These are phyloP conservation scores for Phoxinus phoxinus DNA, from an alignment of 2,113 vertebrate species.

Conservation along the genomic window DNA sequence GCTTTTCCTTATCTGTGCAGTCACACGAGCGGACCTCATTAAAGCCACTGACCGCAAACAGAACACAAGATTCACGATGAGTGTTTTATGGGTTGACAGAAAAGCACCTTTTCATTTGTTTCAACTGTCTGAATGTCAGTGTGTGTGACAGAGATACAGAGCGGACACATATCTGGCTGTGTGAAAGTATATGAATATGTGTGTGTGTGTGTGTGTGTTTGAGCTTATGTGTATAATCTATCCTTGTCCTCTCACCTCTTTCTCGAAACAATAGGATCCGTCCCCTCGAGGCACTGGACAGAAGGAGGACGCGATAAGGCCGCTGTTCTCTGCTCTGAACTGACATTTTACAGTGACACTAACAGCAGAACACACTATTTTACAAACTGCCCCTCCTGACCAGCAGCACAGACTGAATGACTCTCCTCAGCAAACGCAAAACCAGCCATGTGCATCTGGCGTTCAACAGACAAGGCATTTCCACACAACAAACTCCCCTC, in stretches of 20 bases:
- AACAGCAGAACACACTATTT: conserved; percentile 10
- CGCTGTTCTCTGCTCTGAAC: conserved; percentile 34
- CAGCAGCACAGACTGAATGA: conserved; percentile 25
- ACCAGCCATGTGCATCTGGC: conserved; percentile 34
- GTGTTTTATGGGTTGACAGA: conserved; percentile 15
- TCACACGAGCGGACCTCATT: conserved; percentile 36
- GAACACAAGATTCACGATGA: conserved; percentile 37
- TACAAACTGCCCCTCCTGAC: conserved; percentile 25
- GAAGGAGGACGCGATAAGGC: conserved; percentile 30
- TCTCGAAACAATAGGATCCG: conserved; percentile 30
- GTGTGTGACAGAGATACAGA: conserved; percentile 18
- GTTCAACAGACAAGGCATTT: conserved; percentile 5
- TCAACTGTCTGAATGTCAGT: conserved; percentile 24
- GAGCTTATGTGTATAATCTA: conserved; percentile 29
- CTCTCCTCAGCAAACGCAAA: conserved; percentile 32
- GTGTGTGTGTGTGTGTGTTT: not conserved
- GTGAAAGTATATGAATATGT: not conserved
- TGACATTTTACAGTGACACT: conserved; percentile 41
- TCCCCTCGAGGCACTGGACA: conserved; percentile 33
- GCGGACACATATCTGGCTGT: not conserved
- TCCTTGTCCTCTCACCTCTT: conserved; percentile 32
- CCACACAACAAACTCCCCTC: conserved; percentile 8
- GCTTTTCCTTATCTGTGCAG: conserved; percentile 30
- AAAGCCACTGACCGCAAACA: conserved; percentile 42
- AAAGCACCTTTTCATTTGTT: not conserved